Conservation (phyloP, 2,888 invertebrate species). For the Athalia cordata region DNA sequence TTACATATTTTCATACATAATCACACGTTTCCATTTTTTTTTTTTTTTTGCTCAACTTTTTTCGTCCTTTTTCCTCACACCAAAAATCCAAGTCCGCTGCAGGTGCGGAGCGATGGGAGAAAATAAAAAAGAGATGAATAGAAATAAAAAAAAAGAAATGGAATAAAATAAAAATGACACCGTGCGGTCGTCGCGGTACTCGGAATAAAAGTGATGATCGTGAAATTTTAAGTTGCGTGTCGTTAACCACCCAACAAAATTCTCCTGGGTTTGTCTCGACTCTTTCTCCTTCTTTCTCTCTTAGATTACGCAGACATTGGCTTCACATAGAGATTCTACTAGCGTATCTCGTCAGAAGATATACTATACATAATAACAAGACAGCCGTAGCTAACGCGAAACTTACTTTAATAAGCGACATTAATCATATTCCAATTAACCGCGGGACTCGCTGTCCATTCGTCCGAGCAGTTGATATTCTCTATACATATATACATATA, state of each 20-base stretch:
- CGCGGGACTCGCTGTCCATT: neutral
- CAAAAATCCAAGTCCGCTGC: too few species aligned
- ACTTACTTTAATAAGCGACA: conserved; percentile 44
- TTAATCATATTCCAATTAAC: conserved; percentile 47
- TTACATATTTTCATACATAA: too few species aligned
- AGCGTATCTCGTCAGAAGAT: neutral
- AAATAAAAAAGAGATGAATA: too few species aligned
- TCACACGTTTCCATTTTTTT: too few species aligned
- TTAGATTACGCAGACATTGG: neutral
- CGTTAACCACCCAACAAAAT: neutral
- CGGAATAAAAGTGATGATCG: too few species aligned
- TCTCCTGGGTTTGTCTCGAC: neutral
- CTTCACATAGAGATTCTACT: neutral
- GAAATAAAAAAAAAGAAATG: too few species aligned
- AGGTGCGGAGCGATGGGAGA: too few species aligned
- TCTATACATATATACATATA: neutral
- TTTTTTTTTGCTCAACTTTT: too few species aligned
- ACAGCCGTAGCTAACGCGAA: conserved; percentile 45
- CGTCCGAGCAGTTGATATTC: neutral
- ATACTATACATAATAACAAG: conserved; percentile 34
- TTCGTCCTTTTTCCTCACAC: too few species aligned
- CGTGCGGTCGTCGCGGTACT: too few species aligned
- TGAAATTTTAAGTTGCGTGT: conserved; percentile 22
- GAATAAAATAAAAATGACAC: too few species aligned
- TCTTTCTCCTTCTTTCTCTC: conserved; percentile 5